Percentiles rank a stretch among this genome's conserved stretches.
These are phyloP conservation scores for Pluvialis apricaria DNA, from an alignment of 2,113 vertebrate genomes.

Conservation along the genomic window DNA sequence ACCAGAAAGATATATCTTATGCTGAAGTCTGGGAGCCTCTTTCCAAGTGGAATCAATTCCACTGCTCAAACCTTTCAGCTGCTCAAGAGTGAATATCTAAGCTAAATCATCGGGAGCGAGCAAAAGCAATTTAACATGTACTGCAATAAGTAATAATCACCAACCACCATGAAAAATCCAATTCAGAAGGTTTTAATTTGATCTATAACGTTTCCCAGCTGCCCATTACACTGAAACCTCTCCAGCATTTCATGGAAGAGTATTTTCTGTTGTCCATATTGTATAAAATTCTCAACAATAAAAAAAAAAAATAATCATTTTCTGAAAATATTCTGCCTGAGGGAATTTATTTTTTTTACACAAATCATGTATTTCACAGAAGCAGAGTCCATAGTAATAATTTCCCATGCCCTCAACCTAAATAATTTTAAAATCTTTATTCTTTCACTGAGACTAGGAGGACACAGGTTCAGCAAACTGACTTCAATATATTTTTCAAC, in stretches of 20 bases:
- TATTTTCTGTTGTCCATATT: background rate
- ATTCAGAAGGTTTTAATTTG: constrained; percentile 31
- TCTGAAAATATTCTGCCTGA: background rate
- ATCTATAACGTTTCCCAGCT: constrained; percentile 19
- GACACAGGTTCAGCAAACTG: background rate
- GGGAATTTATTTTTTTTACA: background rate
- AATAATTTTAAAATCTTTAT: background rate
- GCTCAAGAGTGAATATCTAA: background rate
- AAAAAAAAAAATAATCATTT: background rate
- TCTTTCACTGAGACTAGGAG: background rate
- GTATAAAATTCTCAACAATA: background rate
- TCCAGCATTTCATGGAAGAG: background rate
- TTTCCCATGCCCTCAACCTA: background rate
- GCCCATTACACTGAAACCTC: background rate
- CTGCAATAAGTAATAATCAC: constrained; percentile 33
- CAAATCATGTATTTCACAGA: background rate
- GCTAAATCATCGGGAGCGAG: constrained; percentile 7
- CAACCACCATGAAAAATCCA: constrained; percentile 5
- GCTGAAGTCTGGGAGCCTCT: background rate
- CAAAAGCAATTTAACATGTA: constrained; percentile 42
- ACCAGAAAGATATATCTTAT: constrained; percentile 8
- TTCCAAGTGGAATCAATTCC: constrained; percentile 16
- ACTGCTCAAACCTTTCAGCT: background rate
- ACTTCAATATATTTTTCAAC: constrained; percentile 3
- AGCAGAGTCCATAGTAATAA: background rate